Percentiles rank a stretch among this genome's conserved stretches.
These are phyloP conservation scores for Suricata suricatta DNA, from an alignment of 2,113 vertebrate genomes.

Conservation along the genomic window DNA sequence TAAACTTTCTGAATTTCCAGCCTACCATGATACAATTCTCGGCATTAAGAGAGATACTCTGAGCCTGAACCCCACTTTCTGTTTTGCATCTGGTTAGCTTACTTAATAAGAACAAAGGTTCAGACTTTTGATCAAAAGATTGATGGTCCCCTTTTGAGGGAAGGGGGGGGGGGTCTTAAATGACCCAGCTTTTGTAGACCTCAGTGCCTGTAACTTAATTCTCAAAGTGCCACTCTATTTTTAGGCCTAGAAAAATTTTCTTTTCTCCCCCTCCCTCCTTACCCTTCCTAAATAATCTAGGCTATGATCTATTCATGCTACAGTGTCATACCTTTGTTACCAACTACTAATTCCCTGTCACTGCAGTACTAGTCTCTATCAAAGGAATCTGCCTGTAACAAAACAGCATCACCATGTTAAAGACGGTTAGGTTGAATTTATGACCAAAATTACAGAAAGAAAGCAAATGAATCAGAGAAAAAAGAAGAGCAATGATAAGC, in stretches of 20 bases:
- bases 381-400: not conserved
- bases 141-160: not conserved
- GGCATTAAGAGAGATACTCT: not conserved
- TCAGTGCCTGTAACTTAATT: not conserved
- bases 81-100: not conserved
- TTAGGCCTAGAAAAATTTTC: not conserved
- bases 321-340: not conserved
- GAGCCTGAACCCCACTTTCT: not conserved
- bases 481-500: not conserved
- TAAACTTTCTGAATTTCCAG: not conserved
- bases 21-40: not conserved
- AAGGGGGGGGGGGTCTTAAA: not conserved
- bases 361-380: not conserved
- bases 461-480: not conserved
- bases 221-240: not conserved
- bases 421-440: not conserved
- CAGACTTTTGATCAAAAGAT: not conserved
- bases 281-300: not conserved
- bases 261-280: not conserved
- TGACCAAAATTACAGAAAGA: not conserved
- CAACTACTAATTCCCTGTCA: not conserved
- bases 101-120: slow-evolving; percentile 17
- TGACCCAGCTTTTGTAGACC: not conserved
- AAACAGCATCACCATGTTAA: not conserved
- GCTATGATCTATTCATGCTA: not conserved